Evolutionary conservation across 2,113 vertebrate species (phyloP), one percentile per base, ranked within the genome.

Genomic region (Solea solea): DNA sequence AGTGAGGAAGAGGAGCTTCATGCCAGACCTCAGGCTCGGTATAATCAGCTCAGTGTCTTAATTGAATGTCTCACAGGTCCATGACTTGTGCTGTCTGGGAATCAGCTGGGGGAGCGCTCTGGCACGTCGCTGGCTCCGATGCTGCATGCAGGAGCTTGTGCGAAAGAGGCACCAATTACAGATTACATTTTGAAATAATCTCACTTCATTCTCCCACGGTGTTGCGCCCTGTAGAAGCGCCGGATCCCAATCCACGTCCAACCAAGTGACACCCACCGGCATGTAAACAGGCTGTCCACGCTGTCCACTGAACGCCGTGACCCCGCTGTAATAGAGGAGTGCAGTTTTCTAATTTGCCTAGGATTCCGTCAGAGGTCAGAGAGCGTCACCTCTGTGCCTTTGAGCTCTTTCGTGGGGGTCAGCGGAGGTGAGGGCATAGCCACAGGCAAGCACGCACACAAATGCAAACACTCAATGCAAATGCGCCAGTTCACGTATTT

Each of bases 281-380:
- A 44, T 40, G 69, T 74, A 77, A 72, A 79, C 76, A 68, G 62
- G 62, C 69, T 81, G 84, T 72, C 66, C 27, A 9, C 61, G 72
- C 87, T 68, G 64, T 86, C 79, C 66, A 9, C 25, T 28, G 55
- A 79, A 68, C 61, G 45, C 34, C 76, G 8, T 41, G 53, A 72
- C 66, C 21, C 77, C 51, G 58, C 57, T 48, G 62, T 85, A 87
- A 90, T 87, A 86, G 80, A 87, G 78, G 78, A 89, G 80, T 28
- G 55, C 56, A 53, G 70, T 82, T 90, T 83, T 86, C 71, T 84
- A 81, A 90, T 90, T 87, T 81, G 84, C 85, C 69, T 51, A n/a
- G 81, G 78, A 81, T 83, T 78, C 69, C 61, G 76, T 63, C 57
- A 44, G 68, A 72, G 91, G 86, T 90, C 82, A 87, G 63, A 68